These are phyloP conservation scores for Lethrus apterus DNA, from an alignment of 1,140 invertebrate genomes.

Conservation along the genomic window DNA sequence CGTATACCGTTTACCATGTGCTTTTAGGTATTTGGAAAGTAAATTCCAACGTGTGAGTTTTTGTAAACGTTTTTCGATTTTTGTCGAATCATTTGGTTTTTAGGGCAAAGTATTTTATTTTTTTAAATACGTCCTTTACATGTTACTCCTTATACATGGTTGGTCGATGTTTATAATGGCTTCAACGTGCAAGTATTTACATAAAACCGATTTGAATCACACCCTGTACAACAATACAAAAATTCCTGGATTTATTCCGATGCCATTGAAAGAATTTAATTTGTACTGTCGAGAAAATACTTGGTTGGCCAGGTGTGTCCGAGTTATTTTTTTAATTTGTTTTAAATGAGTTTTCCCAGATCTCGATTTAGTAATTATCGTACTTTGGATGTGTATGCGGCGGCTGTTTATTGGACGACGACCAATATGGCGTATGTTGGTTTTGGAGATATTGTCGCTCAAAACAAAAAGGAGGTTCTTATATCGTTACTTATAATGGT, in stretches of 20 bases:
- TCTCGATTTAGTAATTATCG: slow-evolving; percentile 25
- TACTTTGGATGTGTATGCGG: slow-evolving; percentile 38
- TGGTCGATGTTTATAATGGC: slow-evolving; percentile 41
- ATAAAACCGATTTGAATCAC: slow-evolving; percentile 25
- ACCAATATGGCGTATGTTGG: slow-evolving; percentile 42
- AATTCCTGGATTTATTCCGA: slow-evolving; percentile 31
- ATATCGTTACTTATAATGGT: slow-evolving; percentile 41
- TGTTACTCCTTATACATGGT: slow-evolving; percentile 41
- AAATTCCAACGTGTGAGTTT: slow-evolving; percentile 33
- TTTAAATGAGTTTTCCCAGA: slow-evolving; percentile 35
- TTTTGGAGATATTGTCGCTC: slow-evolving; percentile 44
- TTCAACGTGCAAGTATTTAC: slow-evolving; percentile 39
- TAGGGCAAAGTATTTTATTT: slow-evolving; percentile 44
- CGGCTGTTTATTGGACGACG: slow-evolving; percentile 44
- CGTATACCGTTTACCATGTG: slow-evolving; percentile 40
- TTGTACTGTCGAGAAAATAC: slow-evolving; percentile 19
- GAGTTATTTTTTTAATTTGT: slow-evolving; percentile 37
- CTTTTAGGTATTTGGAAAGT: slow-evolving; percentile 41
- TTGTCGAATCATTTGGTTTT: too few relatives aligned
- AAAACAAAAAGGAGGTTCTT: slow-evolving; percentile 40
- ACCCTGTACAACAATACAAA: slow-evolving; percentile 2
- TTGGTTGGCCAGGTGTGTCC: slow-evolving; percentile 17
- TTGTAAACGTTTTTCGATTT: background rate
- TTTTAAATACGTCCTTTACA: slow-evolving; percentile 41
- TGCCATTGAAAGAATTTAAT: slow-evolving; percentile 17